phyloP scores from a whole-genome alignment of 1,140 invertebrate species.

The Catajapyx aquilonaris region DNA sequence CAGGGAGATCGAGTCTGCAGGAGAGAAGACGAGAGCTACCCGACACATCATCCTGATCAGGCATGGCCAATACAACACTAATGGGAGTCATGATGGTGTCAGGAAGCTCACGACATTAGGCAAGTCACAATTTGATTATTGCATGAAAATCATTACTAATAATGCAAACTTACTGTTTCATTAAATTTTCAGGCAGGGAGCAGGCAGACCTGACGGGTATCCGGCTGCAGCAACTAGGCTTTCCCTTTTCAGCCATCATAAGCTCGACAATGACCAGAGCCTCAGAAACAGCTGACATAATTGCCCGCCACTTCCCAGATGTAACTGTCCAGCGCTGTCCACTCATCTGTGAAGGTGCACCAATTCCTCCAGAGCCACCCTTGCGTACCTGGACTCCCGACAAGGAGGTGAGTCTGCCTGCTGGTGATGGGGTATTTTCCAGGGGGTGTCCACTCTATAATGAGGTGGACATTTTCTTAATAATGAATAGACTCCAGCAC shows the following conservation, averaged over 20 bases:
- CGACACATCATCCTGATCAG: constrained; percentile 77
- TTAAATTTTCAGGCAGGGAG: constrained; percentile 33
- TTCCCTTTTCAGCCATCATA: constrained; percentile 56
- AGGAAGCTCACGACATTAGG: constrained; percentile 58
- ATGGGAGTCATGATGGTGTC: constrained; percentile 48
- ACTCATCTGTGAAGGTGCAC: constrained; percentile 81
- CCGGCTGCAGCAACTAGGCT: constrained; percentile 44
- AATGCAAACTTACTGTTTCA: too few relatives aligned
- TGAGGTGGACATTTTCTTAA: constrained; percentile 4
- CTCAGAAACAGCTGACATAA: constrained; percentile 70
- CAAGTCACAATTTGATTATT: constrained; percentile 16
- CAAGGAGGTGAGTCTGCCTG: constrained; percentile 35
- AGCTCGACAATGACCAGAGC: constrained; percentile 86
- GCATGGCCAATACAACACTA: constrained; percentile 80
- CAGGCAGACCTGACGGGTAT: constrained; percentile 68
- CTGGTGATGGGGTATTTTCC: neutral
- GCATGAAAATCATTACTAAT: too few relatives aligned
- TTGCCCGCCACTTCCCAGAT: constrained; percentile 38
- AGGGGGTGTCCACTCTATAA: neutral
- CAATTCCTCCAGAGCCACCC: constrained; percentile 71
- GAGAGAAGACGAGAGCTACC: constrained; percentile 39
- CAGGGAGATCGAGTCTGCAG: constrained; percentile 10
- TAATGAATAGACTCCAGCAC: neutral
- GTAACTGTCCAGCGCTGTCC: constrained; percentile 35
- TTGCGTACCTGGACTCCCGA: constrained; percentile 68